Evolutionary conservation across 2,888 invertebrate species (phyloP).

Genomic region (Spisula solida): DNA sequence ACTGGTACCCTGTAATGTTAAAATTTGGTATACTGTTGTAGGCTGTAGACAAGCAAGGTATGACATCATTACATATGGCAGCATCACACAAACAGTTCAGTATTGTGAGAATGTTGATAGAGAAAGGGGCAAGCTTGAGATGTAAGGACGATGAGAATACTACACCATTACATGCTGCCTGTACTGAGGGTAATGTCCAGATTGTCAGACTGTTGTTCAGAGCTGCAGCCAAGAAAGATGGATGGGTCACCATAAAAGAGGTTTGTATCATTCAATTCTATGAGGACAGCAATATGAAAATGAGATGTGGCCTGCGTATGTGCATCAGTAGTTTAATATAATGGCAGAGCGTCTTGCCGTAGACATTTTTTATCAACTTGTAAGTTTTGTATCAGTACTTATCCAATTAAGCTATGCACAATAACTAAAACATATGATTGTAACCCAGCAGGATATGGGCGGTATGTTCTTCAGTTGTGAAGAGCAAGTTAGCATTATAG

Average conservation of each 20-base stretch:
- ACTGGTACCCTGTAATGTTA: background rate
- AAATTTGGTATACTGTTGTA: slow-evolving; percentile 71
- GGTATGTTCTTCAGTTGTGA: too few relatives aligned
- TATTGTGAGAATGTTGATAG: slow-evolving; percentile 85
- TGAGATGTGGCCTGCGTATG: too few relatives aligned
- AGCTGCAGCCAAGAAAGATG: slow-evolving; percentile 89
- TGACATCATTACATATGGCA: slow-evolving; percentile 91
- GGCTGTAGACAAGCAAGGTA: slow-evolving; percentile 91
- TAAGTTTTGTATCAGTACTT: too few relatives aligned
- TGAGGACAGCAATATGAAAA: too few relatives aligned
- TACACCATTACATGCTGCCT: slow-evolving; percentile 95
- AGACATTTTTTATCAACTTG: too few relatives aligned
- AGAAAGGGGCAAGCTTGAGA: slow-evolving; percentile 91
- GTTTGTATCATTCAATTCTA: slow-evolving; percentile 75
- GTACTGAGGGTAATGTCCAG: slow-evolving; percentile 90
- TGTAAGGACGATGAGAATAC: slow-evolving; percentile 87
- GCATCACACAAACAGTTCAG: slow-evolving; percentile 86
- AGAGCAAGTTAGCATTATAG: too few relatives aligned
- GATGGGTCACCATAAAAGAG: slow-evolving; percentile 89
- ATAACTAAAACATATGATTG: too few relatives aligned
- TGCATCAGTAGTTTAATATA: too few relatives aligned
- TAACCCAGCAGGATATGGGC: too few relatives aligned
- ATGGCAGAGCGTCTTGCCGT: too few relatives aligned
- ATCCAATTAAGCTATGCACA: too few relatives aligned
- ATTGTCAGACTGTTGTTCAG: slow-evolving; percentile 90